phyloP scores from a whole-genome alignment of 2,113 vertebrate genomes.

The Dissostichus mawsoni region DNA sequence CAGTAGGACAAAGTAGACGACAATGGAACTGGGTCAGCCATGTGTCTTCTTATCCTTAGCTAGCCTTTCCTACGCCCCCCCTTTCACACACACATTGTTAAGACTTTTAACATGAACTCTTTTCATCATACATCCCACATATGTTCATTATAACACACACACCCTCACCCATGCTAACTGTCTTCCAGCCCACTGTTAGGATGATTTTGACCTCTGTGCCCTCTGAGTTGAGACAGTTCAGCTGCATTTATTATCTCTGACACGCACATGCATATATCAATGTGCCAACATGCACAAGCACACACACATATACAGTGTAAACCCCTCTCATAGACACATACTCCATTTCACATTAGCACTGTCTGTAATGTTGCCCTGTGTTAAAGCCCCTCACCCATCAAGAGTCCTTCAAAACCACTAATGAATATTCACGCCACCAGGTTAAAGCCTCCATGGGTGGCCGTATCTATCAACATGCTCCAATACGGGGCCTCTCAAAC shows the following conservation, averaged over 20 bases:
- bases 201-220: conserved; percentile 58
- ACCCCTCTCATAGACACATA: conserved; percentile 11
- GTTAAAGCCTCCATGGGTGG: conserved; percentile 72
- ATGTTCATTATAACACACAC: conserved; percentile 46
- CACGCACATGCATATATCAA: conserved; percentile 23
- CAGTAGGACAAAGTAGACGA: conserved; percentile 55
- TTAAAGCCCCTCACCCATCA: conserved; percentile 70
- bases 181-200: conserved; percentile 48
- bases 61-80: conserved; percentile 3
- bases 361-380: conserved; percentile 67
- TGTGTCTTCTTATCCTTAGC: conserved; percentile 57
- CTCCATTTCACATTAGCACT: conserved; percentile 65
- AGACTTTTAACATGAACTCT: conserved; percentile 41
- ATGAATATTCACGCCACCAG: conserved; percentile 74
- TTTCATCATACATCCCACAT: conserved; percentile 37
- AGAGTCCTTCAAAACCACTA: conserved; percentile 71
- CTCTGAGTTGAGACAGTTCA: conserved; percentile 44
- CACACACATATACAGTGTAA: conserved; percentile 52
- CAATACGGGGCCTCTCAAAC: conserved; percentile 65
- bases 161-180: conserved; percentile 51
- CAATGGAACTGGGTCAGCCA: conserved; percentile 67
- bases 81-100: conserved; percentile 43
- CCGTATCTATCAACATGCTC: conserved; percentile 74
- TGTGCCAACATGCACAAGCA: conserved; percentile 26
- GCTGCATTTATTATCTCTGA: conserved; percentile 55